Evolutionary conservation across 1,140 invertebrate species (phyloP), one percentile per base, ranked within the genome.

Genomic region (Nephila pilipes): DNA sequence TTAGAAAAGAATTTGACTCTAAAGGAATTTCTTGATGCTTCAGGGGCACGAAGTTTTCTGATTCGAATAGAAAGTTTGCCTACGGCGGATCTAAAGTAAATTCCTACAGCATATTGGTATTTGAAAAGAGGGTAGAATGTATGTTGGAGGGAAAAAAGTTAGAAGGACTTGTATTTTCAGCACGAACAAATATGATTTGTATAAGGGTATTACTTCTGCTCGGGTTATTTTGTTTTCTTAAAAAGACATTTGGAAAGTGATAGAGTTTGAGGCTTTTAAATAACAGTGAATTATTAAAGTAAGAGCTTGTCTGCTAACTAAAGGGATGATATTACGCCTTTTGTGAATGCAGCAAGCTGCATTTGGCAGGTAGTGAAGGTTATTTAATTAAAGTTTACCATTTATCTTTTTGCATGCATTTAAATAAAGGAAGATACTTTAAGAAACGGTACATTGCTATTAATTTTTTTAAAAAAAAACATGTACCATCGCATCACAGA

Each of bases 1-100:
- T 32, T 32, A 32, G 29, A 36, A 32, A 75, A 36, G 69, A 75
- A 75, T 75, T 75, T 75, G 69, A 36, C 29, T 75, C 29, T 75
- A 75, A 75, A 75, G 63, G 29, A 75, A 75, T 75, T 75, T 75
- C 29, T 75, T 32, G 69, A 75, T 75, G 69, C 69, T 75, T 29
- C 29, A 14, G 69, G 69, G 69, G 69, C 25, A 10, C n/a, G 63
- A 25, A 65, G 63, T 65, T 75, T 75, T 36, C 69, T 36, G 69
- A 75, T 36, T 75, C 29, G 69, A 75, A 54, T 83, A 38, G 54
- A 83, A 83, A 55, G 54, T 83, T 83, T 83, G 80, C 80, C 54
- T 16, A 5, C 14, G 12, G 80, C 38, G 54, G 54, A 83, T 55
- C n/a, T 55, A 55, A 83, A 83, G 38, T 55, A 54, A 83, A 83